Percentiles rank a stretch among this genome's conserved stretches.
These are phyloP conservation scores for Ptilorrhoa leucosticta DNA, from an alignment of 2,113 vertebrate genomes.

Conservation along the genomic window DNA sequence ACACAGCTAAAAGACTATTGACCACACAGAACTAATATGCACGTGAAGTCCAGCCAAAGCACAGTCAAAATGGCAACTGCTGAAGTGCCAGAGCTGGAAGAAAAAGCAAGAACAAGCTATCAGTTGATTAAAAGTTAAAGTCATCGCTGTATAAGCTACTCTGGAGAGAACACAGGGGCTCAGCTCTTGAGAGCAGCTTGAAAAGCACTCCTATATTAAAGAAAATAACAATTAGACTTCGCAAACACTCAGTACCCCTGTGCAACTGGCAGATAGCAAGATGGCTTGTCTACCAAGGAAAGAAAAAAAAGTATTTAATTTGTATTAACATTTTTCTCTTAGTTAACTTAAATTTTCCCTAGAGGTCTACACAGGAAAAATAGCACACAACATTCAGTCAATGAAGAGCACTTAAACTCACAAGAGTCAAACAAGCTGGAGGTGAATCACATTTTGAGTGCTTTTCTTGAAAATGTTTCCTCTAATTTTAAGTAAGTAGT, in stretches of 20 bases:
- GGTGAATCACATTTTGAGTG: background rate
- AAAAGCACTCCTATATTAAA: background rate
- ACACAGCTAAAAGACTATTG: background rate
- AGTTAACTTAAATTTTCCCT: conserved; percentile 33
- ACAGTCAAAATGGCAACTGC: background rate
- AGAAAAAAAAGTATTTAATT: background rate
- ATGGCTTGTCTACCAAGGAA: background rate
- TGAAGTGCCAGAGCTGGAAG: background rate
- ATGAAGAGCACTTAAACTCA: conserved; percentile 43
- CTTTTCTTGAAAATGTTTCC: conserved; percentile 3
- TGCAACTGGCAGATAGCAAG: background rate
- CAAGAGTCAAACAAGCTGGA: conserved; percentile 39
- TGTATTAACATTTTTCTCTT: background rate
- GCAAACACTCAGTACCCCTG: background rate
- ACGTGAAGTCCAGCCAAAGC: background rate
- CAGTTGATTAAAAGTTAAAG: background rate
- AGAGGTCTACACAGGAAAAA: conserved; percentile 1
- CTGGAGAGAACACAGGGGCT: background rate
- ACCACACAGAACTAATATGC: background rate
- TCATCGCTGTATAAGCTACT: rapidly evolving
- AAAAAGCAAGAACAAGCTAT: background rate
- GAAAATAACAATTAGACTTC: background rate
- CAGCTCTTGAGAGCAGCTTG: background rate
- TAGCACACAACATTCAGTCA: conserved; percentile 2
- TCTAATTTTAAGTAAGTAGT: background rate